Evolutionary conservation across 2,888 invertebrate genomes (phyloP).

Genomic region (Drosophila antonietae): DNA sequence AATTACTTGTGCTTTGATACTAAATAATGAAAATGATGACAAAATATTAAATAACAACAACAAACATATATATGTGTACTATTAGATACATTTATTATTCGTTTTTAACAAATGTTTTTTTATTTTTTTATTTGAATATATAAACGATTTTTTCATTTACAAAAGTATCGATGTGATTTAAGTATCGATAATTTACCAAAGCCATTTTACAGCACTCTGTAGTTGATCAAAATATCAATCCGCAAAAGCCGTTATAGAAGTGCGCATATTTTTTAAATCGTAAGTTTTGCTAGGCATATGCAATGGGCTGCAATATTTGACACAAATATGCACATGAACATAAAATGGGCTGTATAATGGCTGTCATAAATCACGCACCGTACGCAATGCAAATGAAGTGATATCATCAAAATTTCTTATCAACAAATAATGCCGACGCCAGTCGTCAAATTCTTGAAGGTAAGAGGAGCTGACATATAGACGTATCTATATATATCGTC

Average conservation of each 20-base stretch:
- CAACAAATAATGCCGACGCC: slow-evolving; percentile 42
- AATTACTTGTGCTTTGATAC: background rate
- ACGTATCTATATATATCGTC: slow-evolving; percentile 26
- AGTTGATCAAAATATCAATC: slow-evolving; percentile 18
- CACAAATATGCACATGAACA: slow-evolving; percentile 56
- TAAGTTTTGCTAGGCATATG: slow-evolving; percentile 9
- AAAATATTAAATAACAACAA: background rate
- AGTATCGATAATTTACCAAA: background rate
- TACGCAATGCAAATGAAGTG: slow-evolving; percentile 59
- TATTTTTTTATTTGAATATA: background rate
- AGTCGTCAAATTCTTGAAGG: slow-evolving; percentile 55
- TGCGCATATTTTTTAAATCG: background rate
- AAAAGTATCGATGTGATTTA: slow-evolving; percentile 5
- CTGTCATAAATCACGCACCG: slow-evolving; percentile 59
- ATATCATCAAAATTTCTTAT: slow-evolving; percentile 47
- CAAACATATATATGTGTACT: too few species aligned
- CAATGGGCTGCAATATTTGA: slow-evolving; percentile 28
- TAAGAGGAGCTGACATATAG: slow-evolving; percentile 24
- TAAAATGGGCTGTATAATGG: slow-evolving; percentile 38
- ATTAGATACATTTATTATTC: background rate
- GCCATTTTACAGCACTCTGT: slow-evolving; percentile 34
- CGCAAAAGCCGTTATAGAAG: slow-evolving; percentile 21
- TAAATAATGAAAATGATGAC: background rate
- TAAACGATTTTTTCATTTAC: background rate
- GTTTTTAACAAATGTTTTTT: background rate